phyloP scores from a whole-genome alignment of 23 tunicate species.

The Halocynthia roretzi region DNA sequence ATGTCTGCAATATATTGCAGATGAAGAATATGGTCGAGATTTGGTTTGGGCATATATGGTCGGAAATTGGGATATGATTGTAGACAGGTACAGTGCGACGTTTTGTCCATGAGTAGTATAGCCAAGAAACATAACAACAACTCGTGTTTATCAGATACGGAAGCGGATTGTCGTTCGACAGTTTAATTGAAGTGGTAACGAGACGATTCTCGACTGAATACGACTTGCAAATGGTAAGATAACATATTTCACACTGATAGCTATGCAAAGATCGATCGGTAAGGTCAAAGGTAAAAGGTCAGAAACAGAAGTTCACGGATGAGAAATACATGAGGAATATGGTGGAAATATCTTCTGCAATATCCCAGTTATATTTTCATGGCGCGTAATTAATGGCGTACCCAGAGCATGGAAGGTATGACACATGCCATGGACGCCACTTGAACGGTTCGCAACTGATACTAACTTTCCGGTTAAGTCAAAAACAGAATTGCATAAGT shows the following conservation, averaged over 20 bases:
- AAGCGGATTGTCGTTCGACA: conserved; percentile 14
- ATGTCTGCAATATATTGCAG: conserved; percentile 28
- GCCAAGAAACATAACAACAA: not conserved
- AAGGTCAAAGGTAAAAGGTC: too few species aligned
- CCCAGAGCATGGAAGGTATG: too few species aligned
- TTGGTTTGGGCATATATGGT: conserved; percentile 54
- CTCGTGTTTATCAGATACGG: conserved; percentile 28
- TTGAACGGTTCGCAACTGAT: too few species aligned
- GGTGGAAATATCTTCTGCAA: too few species aligned
- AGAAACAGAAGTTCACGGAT: too few species aligned
- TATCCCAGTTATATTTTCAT: too few species aligned
- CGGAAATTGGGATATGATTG: conserved; percentile 50
- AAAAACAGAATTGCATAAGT: too few species aligned
- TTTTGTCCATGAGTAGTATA: not conserved
- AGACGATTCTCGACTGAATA: conserved; percentile 43
- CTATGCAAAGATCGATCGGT: too few species aligned
- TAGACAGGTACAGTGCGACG: conserved; percentile 17
- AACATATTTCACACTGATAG: not conserved
- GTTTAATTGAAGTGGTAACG: conserved; percentile 10
- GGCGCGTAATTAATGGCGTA: too few species aligned
- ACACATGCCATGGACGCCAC: too few species aligned
- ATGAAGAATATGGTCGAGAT: conserved; percentile 45
- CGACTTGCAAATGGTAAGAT: conserved; percentile 39
- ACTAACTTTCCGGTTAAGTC: too few species aligned
- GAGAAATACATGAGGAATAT: too few species aligned